These are phyloP conservation scores for Sinocyclocheilus grahami DNA, from an alignment of 2,113 vertebrate species.

Conservation along the genomic window DNA sequence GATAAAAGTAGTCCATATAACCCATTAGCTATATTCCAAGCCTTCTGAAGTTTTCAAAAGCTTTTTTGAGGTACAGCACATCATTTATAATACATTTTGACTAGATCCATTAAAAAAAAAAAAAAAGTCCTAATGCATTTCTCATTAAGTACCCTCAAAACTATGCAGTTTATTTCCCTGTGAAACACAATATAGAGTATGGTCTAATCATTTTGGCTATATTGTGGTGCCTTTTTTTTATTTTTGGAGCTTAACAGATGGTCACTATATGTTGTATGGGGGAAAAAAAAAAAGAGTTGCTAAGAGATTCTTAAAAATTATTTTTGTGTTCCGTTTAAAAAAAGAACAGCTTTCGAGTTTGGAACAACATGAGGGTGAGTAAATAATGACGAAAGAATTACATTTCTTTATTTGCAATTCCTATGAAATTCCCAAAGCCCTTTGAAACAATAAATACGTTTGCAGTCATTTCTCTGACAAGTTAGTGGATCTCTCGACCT, in stretches of 20 bases:
- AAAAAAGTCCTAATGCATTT: background rate
- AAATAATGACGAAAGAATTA: background rate
- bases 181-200: background rate
- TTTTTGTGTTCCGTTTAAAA: background rate
- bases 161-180: background rate
- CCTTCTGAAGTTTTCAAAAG: too few species aligned
- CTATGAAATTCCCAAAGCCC: background rate
- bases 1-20: too few species aligned
- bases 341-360: background rate
- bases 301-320: background rate
- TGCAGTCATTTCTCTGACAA: background rate
- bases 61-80: background rate
- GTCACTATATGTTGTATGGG: background rate
- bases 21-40: too few species aligned
- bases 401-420: background rate
- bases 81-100: background rate
- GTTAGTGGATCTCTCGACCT: conserved; percentile 5
- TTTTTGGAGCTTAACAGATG: background rate
- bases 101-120: too few species aligned
- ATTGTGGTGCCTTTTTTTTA: background rate
- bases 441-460: background rate
- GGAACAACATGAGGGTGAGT: background rate
- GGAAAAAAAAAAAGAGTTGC: too few species aligned
- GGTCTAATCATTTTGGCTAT: too few species aligned
- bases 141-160: background rate